These are phyloP conservation scores for Chiropotes sagulatus DNA, from an alignment of 2,797 vertebrate species.

Conservation along the genomic window DNA sequence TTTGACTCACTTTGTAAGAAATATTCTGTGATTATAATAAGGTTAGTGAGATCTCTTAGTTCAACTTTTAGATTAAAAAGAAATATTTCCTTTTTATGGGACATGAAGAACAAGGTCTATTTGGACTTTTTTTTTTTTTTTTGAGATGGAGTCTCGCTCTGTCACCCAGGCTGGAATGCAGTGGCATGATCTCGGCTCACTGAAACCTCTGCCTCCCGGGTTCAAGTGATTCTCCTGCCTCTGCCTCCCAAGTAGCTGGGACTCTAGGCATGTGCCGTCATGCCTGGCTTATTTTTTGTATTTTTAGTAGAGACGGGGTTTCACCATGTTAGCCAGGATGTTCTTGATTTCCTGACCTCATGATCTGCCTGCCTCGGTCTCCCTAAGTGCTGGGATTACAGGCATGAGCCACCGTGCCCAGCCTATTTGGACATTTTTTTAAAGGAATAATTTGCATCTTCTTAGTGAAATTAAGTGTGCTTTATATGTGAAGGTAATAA, in stretches of 20 bases:
- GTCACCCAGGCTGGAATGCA: background rate
- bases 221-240: background rate
- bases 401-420: fast-evolving
- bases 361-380: background rate
- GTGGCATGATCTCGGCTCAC: background rate
- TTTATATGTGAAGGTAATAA: background rate
- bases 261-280: background rate
- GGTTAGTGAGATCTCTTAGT: background rate
- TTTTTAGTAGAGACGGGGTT: background rate
- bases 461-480: background rate
- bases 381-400: background rate
- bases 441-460: background rate
- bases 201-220: fast-evolving
- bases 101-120: background rate
- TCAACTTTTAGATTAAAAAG: background rate
- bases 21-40: background rate
- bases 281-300: background rate
- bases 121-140: background rate
- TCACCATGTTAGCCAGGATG: background rate
- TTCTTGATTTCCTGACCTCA: background rate
- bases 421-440: background rate
- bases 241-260: background rate
- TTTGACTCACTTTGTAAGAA: background rate
- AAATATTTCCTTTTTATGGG: background rate
- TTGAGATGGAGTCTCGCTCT: background rate